Percentiles rank a stretch among this genome's conserved stretches.
Conservation (phyloP, 2,888 invertebrate species). For the Diaperis boleti region DNA sequence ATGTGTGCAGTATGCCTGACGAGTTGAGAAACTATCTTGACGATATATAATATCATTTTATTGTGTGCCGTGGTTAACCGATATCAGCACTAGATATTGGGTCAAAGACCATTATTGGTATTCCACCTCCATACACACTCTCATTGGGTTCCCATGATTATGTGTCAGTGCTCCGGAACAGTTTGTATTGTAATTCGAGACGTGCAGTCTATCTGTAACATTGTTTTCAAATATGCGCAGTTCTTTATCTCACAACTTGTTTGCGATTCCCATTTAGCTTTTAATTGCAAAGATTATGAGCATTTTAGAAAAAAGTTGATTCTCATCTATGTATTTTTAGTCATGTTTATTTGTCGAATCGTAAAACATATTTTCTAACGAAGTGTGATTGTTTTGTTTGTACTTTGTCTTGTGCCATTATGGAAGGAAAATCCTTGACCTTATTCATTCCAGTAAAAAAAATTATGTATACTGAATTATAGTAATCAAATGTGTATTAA, state of each 20-base stretch:
- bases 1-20: background rate
- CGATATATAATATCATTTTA: conserved; percentile 1
- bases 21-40: conserved; percentile 1
- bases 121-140: conserved; percentile 11
- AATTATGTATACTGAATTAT: too few relatives aligned
- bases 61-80: background rate
- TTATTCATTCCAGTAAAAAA: too few relatives aligned
- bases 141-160: conserved; percentile 9
- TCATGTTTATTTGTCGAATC: too few relatives aligned
- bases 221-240: conserved; percentile 6
- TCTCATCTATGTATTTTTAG: too few relatives aligned
- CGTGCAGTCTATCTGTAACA: conserved; percentile 25
- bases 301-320: too few relatives aligned
- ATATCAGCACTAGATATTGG: conserved; percentile 1
- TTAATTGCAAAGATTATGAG: too few relatives aligned
- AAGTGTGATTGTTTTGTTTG: too few relatives aligned
- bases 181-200: conserved; percentile 17
- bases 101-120: conserved; percentile 13
- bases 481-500: too few relatives aligned
- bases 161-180: conserved; percentile 20
- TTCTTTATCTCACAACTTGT: conserved; percentile 3
- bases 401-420: too few relatives aligned
- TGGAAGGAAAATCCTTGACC: too few relatives aligned
- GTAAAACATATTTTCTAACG: too few relatives aligned
- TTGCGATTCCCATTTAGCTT: background rate